Base-by-base conservation (phyloP, 2,113 vertebrate genomes). In the Opisthocomus hoazin region DNA sequence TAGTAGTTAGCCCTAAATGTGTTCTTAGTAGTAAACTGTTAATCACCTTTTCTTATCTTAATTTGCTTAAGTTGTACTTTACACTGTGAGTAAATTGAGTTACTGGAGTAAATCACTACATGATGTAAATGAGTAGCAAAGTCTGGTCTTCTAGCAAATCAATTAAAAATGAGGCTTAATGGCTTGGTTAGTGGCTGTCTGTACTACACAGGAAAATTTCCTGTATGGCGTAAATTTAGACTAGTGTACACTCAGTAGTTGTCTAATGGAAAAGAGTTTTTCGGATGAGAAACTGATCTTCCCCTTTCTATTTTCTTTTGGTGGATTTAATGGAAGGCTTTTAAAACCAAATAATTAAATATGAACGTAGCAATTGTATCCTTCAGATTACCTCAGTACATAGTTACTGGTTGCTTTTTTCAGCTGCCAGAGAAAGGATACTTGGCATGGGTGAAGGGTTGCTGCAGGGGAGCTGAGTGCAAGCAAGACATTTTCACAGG, bases 231-330 rank as follows among this genome's bases (percentile, higher is more conserved):
- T 57, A 53, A 45, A 45, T 58, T 29, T 19, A 82, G 60, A 23
- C 32, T 36, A 3, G 19, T 21, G 66, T 39, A 8, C 0, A 1
- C n/a, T 12, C 11, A 9, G 45, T 12, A 15, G 34, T 39, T 54
- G 71, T 22, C 58, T 80, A 11, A n/a, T 4, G 13, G 76, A 29
- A n/a, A n/a, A 29, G 36, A 23, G 21, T 5, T 32, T 24, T 80
- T 74, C 30, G 5, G 50, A 10, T 16, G 56, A 37, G 75, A 77
- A 86, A 74, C 29, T 15, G 15, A 21, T 69, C 50, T 53, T 57
- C 24, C 10, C 45, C 36, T 78, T 54, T 12, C 63, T 10, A 0
- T 94, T 81, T 88, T 26, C 54, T 57, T 51, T 7, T 12, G 32
- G 29, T 78, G 66, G 18, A 34, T 54, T 87, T 68, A 63, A 39